These are phyloP conservation scores for Oreamnos americanus DNA, from an alignment of 2,113 vertebrate species.

Conservation along the genomic window DNA sequence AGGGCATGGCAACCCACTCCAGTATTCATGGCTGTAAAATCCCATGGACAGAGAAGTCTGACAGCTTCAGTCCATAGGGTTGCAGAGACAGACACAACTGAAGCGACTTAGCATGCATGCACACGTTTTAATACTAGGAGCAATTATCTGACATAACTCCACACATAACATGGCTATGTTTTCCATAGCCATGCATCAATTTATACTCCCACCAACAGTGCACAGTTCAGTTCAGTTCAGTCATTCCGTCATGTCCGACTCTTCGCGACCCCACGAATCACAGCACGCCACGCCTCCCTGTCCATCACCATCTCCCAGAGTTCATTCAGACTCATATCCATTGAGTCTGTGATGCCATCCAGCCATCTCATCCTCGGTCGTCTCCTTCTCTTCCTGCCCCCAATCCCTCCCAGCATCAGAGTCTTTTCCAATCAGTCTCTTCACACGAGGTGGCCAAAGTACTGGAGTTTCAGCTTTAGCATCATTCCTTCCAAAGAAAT, in stretches of 20 bases:
- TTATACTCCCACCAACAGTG: neutral
- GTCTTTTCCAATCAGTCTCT: too few relatives aligned
- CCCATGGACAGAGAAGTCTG: neutral
- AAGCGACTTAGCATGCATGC: neutral
- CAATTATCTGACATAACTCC: neutral
- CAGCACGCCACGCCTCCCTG: too few relatives aligned
- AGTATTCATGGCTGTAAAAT: neutral
- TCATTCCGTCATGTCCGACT: too few relatives aligned
- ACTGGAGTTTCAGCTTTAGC: too few relatives aligned
- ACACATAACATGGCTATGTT: neutral
- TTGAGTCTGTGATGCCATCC: too few relatives aligned
- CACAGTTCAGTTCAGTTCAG: neutral
- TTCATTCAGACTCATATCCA: too few relatives aligned
- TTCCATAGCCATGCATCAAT: neutral
- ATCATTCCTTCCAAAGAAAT: too few relatives aligned
- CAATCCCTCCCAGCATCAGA: too few relatives aligned
- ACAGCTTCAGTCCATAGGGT: neutral
- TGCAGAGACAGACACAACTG: neutral
- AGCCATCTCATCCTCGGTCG: too few relatives aligned
- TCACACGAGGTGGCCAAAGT: too few relatives aligned
- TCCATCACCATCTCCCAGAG: too few relatives aligned
- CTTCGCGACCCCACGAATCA: rapidly evolving
- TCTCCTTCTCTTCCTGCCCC: too few relatives aligned
- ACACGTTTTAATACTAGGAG: neutral
- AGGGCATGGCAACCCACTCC: neutral